These are phyloP conservation scores for Elysia crispata DNA, from an alignment of 2,888 invertebrate genomes.

Conservation along the genomic window DNA sequence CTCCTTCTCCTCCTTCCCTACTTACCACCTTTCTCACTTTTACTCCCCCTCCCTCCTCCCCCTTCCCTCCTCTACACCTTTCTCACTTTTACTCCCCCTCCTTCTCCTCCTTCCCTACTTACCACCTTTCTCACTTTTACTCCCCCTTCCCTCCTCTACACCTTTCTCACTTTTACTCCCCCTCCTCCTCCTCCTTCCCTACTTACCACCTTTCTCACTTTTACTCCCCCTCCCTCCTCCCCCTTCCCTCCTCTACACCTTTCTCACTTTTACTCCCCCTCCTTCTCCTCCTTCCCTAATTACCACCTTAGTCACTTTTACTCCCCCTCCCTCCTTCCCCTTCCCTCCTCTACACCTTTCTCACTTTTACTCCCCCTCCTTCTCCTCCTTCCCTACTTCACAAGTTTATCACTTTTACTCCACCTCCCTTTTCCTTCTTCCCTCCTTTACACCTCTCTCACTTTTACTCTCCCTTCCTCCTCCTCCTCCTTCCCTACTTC, in stretches of 20 bases:
- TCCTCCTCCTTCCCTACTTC: background rate
- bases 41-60: background rate
- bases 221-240: too few relatives aligned
- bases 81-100: background rate
- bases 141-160: slow-evolving; percentile 6
- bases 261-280: too few relatives aligned
- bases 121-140: background rate
- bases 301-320: background rate
- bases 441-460: too few relatives aligned
- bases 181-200: background rate
- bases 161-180: background rate
- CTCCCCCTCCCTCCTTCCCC: background rate
- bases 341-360: slow-evolving; percentile 15
- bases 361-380: too few relatives aligned
- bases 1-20: slow-evolving; percentile 13
- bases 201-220: slow-evolving; percentile 1
- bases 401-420: background rate
- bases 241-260: background rate
- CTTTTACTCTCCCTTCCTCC: too few relatives aligned
- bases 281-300: background rate
- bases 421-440: too few relatives aligned
- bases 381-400: background rate
- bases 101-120: background rate
- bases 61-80: too few relatives aligned
- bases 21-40: too few relatives aligned